Conservation (phyloP, 2,888 invertebrate species). For the Lymantria monacha region DNA sequence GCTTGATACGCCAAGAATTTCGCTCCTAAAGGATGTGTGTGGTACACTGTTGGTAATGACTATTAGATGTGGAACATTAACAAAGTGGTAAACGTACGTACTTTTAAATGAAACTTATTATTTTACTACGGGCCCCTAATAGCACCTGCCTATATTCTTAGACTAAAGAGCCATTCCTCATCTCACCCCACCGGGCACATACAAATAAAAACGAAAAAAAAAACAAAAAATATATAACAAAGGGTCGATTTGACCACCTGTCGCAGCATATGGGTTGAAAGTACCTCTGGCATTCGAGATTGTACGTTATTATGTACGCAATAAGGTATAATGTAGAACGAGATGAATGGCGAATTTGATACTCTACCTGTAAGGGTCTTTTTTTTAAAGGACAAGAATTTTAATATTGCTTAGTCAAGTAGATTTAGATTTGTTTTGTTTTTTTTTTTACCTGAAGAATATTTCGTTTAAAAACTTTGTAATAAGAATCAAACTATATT, state of each 20-base stretch:
- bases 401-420: conserved; percentile 20
- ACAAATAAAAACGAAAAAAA: conserved; percentile 23
- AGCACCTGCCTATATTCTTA: background rate
- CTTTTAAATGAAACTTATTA: no score
- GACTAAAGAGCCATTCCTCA: background rate
- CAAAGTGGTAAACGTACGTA: no score
- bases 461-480: no score
- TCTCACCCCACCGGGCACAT: background rate
- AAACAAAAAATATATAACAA: conserved; percentile 25
- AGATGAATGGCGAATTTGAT: background rate
- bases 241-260: conserved; percentile 33
- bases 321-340: conserved; percentile 1
- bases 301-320: accelerated
- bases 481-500: no score
- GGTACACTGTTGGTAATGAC: no score
- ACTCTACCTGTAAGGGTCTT: conserved; percentile 21
- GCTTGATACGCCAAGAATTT: no score
- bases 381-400: conserved; percentile 24
- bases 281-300: background rate
- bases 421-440: background rate
- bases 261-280: conserved; percentile 27
- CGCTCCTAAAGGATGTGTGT: no score
- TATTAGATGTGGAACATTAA: no score
- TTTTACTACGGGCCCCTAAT: no score
- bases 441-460: no score